Evolutionary conservation across 2,113 vertebrate genomes (phyloP), one percentile per base, ranked within the genome.

Genomic region (Podocnemis expansa): DNA sequence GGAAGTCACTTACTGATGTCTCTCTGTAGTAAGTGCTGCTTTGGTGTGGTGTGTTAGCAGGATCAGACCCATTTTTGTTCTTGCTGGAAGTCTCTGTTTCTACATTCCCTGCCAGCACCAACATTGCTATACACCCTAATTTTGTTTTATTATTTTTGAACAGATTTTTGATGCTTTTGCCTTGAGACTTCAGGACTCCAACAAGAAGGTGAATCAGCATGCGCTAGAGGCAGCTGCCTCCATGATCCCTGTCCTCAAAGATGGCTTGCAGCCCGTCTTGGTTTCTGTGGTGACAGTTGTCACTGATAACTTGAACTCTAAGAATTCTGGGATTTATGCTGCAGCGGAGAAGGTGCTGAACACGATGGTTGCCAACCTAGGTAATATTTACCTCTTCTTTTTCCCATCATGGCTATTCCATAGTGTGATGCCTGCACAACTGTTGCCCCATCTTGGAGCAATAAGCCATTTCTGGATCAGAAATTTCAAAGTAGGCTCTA

Each of bases 131-230:
- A 82, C 27, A 84, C 63, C 21, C 56, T 51, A 10, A 47, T 96
- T 87, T 95, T 55, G 58, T 31, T 1, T 3, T 80, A 90, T 95
- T 47, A 93, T 87, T 95, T 93, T 76, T 85, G 56, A 38, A 94
- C 87, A 98, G 98, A 96, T 98, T 87, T 98, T 98, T 85, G 97
- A 98, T 80, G 9, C 34, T 54, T 98, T 98, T 94, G 91, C 91
- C 22, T 98, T 63, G 17, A 97, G 98, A 88, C 96, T 98, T 94
- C 97, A 98, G 27, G 98, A 98, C 75, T 96, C 93, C 43, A 97
- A 98, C 87, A 98, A 96, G 89, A 98, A 98, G 89, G 97, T 98
- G 91, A 98, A 96, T 22, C 97, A 98, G 90, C 82, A 93, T 56
- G 98, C 95, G 0, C 93, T 98, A 73, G 96, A 97, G 82, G 90